Base-by-base conservation (phyloP, 2,888 invertebrate species). In the Heteromurus nitidus region DNA sequence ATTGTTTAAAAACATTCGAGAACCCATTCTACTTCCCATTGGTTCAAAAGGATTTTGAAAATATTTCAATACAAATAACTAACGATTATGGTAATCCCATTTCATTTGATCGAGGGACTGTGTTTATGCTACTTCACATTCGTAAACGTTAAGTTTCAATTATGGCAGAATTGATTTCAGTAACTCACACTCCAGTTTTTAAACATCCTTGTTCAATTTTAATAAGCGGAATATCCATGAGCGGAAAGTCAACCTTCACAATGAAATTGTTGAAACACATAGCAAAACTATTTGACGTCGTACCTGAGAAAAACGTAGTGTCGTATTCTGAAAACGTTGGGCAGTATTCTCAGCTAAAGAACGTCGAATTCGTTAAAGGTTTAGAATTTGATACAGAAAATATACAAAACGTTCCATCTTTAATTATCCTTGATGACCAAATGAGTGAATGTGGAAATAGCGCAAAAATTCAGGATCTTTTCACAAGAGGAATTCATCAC, bases 401-500 rank as follows among this genome's bases (percentile, higher is more conserved):
- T 3, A n/a, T 24, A 1, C 7, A 13, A 2, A 13, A 24, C 1
- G 20, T 1, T 1, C 28, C 50, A 53, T n/a, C 31, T 1, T 2
- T 64, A 9, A 3, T 65, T 1, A 31, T 75, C 3, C 22, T 73
- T 2, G 80, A 80, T 68, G 80, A 80, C 30, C 67, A 67, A 50
- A 80, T 80, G 67, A 13, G 7, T 0, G 64, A 72, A 16, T n/a
- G 24, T 16, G 22, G 36, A 0, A 65, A 76, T n/a, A 44, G 18
- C 2, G n/a, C 47, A n/a, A 30, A 30, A 18, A 11, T 70, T 1
- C 18, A 55, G 30, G 68, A 80, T 20, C 2, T 75, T 13, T 68
- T 70, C 28, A 50, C 67, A 11, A 58, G 31, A 60, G 70, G 67
- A 50, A 50, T 75, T 0, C 82, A 82, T 70, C 82, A 82, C 60